These are phyloP conservation scores for Chrysaora quinquecirrha DNA, from an alignment of 30 jellyfish, hydroid and myxozoan genomes.

Conservation along the genomic window DNA sequence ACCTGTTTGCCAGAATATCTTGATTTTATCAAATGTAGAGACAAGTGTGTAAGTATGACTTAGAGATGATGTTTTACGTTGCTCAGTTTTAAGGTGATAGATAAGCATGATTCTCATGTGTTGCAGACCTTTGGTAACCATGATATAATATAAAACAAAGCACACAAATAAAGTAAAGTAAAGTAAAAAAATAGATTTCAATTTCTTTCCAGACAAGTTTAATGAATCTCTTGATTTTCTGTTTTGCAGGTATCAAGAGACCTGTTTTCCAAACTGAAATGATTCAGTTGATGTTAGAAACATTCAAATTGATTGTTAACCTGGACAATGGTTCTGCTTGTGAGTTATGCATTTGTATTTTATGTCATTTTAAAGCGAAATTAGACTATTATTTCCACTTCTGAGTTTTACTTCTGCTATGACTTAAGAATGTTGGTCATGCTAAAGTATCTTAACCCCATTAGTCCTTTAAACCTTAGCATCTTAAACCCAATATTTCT, in stretches of 20 bases:
- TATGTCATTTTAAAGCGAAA: not conserved
- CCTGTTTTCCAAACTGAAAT: conserved; percentile 22
- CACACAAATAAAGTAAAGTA: not conserved
- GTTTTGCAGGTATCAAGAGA: conserved; percentile 19
- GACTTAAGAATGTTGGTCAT: too few species aligned
- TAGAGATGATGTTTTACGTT: not conserved
- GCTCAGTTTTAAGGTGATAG: not conserved
- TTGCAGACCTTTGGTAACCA: not conserved
- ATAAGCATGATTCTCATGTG: not conserved
- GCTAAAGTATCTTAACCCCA: too few species aligned
- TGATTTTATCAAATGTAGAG: conserved; percentile 74
- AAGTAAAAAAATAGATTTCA: not conserved
- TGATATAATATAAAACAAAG: not conserved
- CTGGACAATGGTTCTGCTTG: conserved; percentile 9
- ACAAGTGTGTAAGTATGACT: conserved; percentile 72
- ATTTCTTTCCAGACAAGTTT: not conserved
- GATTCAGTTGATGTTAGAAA: not conserved
- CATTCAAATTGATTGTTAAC: conserved; percentile 2
- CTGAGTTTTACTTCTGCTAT: too few species aligned
- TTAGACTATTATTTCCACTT: too few species aligned
- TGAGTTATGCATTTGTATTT: conserved; percentile 13
- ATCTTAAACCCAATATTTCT: too few species aligned
- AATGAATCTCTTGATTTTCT: conserved; percentile 61
- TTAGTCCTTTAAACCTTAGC: too few species aligned
- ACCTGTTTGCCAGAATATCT: conserved; percentile 69